These are phyloP conservation scores for Schizothorax lantsangensis DNA, from an alignment of 2,797 vertebrate genomes.

Conservation along the genomic window DNA sequence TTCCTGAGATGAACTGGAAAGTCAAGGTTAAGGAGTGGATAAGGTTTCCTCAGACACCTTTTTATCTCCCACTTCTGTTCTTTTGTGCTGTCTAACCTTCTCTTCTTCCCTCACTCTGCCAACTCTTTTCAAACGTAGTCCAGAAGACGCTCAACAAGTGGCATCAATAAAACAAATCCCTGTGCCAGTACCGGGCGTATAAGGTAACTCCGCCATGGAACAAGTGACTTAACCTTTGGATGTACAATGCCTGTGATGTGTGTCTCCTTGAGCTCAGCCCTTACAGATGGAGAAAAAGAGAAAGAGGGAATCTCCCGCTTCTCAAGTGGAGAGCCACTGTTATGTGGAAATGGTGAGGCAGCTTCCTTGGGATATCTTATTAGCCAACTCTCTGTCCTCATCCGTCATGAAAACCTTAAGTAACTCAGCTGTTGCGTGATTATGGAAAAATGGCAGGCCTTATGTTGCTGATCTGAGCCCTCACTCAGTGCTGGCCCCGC, in stretches of 20 bases:
- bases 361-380: constrained; percentile 27
- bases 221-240: constrained; percentile 42
- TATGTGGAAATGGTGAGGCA: constrained; percentile 43
- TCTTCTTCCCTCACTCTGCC: not conserved
- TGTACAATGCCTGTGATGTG: constrained; percentile 13
- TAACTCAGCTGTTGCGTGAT: constrained; percentile 41
- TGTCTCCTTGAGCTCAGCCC: not conserved
- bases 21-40: constrained; percentile 23
- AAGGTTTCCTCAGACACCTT: not conserved
- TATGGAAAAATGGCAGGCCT: constrained; percentile 36
- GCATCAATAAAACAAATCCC: constrained; percentile 1
- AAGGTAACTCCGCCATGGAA: constrained; percentile 30
- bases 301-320: constrained; percentile 40
- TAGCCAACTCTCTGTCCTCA: constrained; percentile 44
- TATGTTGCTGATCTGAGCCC: constrained; percentile 8
- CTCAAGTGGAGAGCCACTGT: constrained; percentile 30
- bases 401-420: constrained; percentile 44
- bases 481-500: constrained; percentile 3
- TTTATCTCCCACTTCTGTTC: not conserved
- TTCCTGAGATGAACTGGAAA: constrained; percentile 30
- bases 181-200: not conserved
- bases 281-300: not conserved
- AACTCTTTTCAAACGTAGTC: constrained; percentile 3
- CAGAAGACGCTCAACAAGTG: not conserved
- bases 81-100: not conserved